phyloP scores from a whole-genome alignment of 2,888 invertebrate species.

The Charanyca ferruginea region DNA sequence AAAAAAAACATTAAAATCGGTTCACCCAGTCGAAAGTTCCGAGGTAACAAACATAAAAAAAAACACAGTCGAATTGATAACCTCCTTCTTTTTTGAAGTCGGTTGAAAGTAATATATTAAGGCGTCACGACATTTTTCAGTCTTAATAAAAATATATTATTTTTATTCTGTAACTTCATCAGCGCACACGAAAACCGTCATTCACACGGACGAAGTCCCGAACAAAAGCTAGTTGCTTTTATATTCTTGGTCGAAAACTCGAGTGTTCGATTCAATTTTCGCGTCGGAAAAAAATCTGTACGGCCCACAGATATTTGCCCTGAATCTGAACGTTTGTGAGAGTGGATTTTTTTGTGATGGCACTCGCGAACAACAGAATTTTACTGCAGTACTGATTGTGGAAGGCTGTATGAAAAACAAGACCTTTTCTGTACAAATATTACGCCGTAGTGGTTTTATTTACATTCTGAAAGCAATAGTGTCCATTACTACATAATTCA shows the following conservation, averaged over 20 bases:
- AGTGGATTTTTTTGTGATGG: slow-evolving; percentile 27
- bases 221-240: slow-evolving; percentile 6
- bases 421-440: neutral
- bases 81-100: too few relatives aligned
- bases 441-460: neutral
- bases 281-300: slow-evolving; percentile 41
- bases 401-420: slow-evolving; percentile 2
- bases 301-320: slow-evolving; percentile 29
- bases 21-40: too few relatives aligned
- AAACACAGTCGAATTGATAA: too few relatives aligned
- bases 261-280: slow-evolving; percentile 44
- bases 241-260: slow-evolving; percentile 13
- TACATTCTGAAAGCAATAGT: neutral
- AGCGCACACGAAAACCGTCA: neutral
- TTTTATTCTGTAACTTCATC: too few relatives aligned
- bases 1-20: too few relatives aligned
- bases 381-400: slow-evolving; percentile 35
- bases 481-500: too few relatives aligned
- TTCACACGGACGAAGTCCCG: neutral
- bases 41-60: too few relatives aligned
- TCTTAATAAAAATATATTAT: too few relatives aligned
- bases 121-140: too few relatives aligned
- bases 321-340: slow-evolving; percentile 28
- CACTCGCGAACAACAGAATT: slow-evolving; percentile 27
- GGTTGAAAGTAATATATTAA: too few relatives aligned